Evolutionary conservation across 2,113 vertebrate species (phyloP), one percentile per base, ranked within the genome.

Genomic region (Alosa alosa): DNA sequence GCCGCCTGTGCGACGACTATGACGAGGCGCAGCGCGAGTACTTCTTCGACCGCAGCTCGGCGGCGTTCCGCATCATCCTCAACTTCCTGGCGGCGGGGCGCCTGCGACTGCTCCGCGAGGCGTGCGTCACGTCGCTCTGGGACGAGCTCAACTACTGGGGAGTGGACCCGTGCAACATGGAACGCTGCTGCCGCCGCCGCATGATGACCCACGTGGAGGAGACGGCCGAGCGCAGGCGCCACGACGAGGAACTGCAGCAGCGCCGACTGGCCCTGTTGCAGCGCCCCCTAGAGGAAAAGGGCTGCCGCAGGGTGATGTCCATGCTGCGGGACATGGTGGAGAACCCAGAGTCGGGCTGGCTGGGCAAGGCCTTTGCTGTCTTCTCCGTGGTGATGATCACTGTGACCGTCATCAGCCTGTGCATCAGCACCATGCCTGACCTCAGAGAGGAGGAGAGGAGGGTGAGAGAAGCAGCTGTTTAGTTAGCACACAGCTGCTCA

Each of bases 141-240:
- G 98, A 99, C 20, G 98, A 99, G 94, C 95, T 99, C 1, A 91
- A 92, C 86, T 99, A 99, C 94, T 99, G 98, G 98, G 98, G 98
- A 0, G 96, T 99, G 1, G 97, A 98, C 87, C 96, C 97, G 1
- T 90, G 93, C 57, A 92, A 92, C 85, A 95, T 99, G 95, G 97
- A 99, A 91, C 95, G 93, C 22, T 99, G 98, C 92, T 99, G 98
- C 91, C 94, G 96, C 0, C 94, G 96, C 5, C 94, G 93, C 11
- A 94, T 99, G 83, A 92, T 96, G 47, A 90, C 93, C 17, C 94
- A 91, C 0, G 93, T 96, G 60, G 97, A 98, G n/a, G 96, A 98
- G 64, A 82, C 95, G 90, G 93, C 93, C 0, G 96, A 97, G 89
- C 89, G 94, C 8, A 95, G 93, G 82, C 90, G 92, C 0, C 96